A percentile compares a stretch with the other conserved stretches of the same genome.
phyloP scores from a whole-genome alignment of 1,140 invertebrate genomes.

The Mizuhopecten yessoensis region DNA sequence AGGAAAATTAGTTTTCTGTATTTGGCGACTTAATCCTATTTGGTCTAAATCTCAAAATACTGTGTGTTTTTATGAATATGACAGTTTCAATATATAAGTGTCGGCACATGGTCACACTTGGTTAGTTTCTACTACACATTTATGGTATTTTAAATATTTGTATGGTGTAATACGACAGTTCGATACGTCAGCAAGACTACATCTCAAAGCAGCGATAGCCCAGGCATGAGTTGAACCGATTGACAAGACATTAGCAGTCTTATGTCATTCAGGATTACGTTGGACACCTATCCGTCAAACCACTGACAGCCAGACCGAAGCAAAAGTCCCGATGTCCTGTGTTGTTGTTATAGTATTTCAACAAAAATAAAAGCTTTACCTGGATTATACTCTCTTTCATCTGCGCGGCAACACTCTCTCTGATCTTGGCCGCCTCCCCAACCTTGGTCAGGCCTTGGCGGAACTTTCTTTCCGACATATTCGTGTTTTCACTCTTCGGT shows the following conservation, averaged over 20 bases:
- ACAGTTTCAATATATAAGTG: no score
- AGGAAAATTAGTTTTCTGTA: no score
- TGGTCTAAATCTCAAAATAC: no score
- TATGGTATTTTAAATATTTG: neutral
- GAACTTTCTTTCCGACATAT: constrained; percentile 68
- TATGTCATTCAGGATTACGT: neutral
- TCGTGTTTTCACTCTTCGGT: neutral
- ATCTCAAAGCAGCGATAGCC: neutral
- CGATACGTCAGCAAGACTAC: neutral
- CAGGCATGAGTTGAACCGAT: neutral
- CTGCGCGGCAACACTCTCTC: constrained; percentile 67
- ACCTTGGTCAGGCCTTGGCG: constrained; percentile 60
- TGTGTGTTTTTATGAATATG: no score
- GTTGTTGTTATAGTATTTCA: neutral
- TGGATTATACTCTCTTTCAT: constrained; percentile 71
- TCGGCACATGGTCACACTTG: constrained; percentile 6
- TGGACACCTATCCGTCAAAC: neutral
- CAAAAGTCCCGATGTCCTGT: neutral
- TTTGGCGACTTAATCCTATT: no score
- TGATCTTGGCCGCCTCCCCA: constrained; percentile 68
- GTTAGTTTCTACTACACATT: neutral
- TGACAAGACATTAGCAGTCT: constrained; percentile 5
- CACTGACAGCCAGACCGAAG: neutral
- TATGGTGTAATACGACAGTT: neutral
- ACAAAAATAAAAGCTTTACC: constrained; percentile 56